These are phyloP conservation scores for Thamnophis sirtalis DNA, from an alignment of 2,113 vertebrate genomes.

Conservation along the genomic window DNA sequence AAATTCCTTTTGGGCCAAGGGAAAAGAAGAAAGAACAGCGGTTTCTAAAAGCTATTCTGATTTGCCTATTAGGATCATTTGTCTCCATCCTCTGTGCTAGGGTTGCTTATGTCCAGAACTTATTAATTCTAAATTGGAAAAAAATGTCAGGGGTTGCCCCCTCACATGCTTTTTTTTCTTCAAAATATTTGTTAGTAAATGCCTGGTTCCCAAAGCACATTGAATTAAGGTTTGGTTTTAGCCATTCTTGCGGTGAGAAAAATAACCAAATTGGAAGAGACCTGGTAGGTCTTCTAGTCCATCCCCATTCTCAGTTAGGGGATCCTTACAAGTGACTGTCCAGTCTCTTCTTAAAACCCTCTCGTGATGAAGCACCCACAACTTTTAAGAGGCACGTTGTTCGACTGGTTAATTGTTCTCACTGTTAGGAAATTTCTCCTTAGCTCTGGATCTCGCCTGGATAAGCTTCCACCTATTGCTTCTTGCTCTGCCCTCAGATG, in stretches of 20 bases:
- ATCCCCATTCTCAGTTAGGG: too few relatives aligned
- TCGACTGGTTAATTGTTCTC: too few relatives aligned
- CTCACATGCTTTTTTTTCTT: not conserved
- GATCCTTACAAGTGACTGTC: too few relatives aligned
- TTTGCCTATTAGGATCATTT: not conserved
- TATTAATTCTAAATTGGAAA: not conserved
- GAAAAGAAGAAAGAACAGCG: not conserved
- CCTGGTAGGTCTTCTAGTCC: too few relatives aligned
- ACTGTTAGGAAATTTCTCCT: too few relatives aligned
- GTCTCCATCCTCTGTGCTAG: not conserved
- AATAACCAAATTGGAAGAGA: too few relatives aligned
- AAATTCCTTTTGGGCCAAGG: not conserved
- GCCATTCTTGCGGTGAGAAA: not conserved
- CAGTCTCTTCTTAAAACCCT: too few relatives aligned
- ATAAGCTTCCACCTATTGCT: too few relatives aligned
- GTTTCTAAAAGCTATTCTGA: not conserved
- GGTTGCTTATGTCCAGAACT: not conserved
- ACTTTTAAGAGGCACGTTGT: too few relatives aligned
- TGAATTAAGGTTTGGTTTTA: not conserved
- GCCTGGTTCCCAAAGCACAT: not conserved
- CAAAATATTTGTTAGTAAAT: not conserved
- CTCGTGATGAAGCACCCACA: too few relatives aligned
- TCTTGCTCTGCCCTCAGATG: too few relatives aligned
- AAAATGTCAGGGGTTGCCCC: not conserved
- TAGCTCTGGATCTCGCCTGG: too few relatives aligned